phyloP scores from a whole-genome alignment of 2,113 vertebrate genomes.

The Zosterops hypoxanthus region DNA sequence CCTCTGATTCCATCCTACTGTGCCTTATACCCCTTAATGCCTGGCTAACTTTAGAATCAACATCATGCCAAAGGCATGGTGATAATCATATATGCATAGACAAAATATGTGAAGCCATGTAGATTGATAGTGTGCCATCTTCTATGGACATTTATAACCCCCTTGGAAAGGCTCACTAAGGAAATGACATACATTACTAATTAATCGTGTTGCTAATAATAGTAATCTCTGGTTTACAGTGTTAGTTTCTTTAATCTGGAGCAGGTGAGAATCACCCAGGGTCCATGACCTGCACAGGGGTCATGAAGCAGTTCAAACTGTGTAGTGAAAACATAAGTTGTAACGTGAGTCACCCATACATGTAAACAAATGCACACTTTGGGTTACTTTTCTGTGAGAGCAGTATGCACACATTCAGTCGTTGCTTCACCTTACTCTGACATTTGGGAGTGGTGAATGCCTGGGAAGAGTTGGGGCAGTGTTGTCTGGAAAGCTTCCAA shows the following conservation, averaged over 20 bases:
- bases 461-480: neutral
- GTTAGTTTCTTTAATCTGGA: neutral
- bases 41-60: constrained; percentile 40
- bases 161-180: neutral
- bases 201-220: constrained; percentile 38
- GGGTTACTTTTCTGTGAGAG: neutral
- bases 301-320: neutral
- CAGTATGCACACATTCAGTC: neutral
- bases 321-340: neutral
- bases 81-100: constrained; percentile 36
- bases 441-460: accelerated
- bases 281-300: neutral
- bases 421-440: neutral
- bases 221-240: neutral
- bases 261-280: constrained; percentile 14
- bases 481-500: neutral
- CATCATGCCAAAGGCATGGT: constrained; percentile 31
- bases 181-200: constrained; percentile 22
- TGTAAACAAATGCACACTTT: neutral
- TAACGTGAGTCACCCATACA: neutral
- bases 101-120: constrained; percentile 13
- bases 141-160: constrained; percentile 41
- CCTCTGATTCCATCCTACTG: neutral
- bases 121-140: constrained; percentile 11
- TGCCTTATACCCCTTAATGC: neutral